Conservation (phyloP, 2,113 vertebrate species). For the Notechis scutatus region DNA sequence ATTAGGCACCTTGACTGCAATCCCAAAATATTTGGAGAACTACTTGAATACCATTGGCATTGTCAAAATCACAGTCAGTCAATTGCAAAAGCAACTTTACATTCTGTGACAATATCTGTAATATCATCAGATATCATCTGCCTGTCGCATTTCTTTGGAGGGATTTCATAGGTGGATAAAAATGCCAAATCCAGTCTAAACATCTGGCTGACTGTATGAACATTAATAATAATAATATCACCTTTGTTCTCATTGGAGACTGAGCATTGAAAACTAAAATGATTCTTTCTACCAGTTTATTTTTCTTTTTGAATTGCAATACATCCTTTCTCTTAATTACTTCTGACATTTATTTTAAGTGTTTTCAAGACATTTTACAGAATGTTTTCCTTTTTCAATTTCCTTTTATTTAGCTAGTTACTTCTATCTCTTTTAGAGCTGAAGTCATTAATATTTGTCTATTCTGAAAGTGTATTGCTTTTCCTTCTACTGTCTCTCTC, state of each 20-base stretch:
- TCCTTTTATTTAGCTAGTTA: background rate
- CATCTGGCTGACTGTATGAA: background rate
- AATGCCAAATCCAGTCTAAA: background rate
- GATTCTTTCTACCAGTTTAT: background rate
- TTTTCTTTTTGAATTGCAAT: background rate
- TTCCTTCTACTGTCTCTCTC: background rate
- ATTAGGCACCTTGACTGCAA: background rate
- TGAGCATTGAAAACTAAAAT: background rate
- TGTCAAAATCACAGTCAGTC: background rate
- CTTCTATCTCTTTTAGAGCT: background rate
- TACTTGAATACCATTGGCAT: background rate
- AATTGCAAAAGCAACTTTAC: background rate
- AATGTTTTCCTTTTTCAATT: background rate
- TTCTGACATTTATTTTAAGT: background rate
- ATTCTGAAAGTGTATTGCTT: background rate
- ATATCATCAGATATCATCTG: background rate
- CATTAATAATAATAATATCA: background rate
- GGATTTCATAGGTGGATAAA: background rate
- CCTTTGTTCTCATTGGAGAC: background rate
- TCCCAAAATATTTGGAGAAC: background rate
- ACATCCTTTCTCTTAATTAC: background rate
- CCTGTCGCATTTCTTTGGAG: background rate
- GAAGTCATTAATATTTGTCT: background rate
- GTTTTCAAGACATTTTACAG: background rate
- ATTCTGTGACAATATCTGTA: background rate